A percentile compares a stretch with the other conserved stretches of the same genome.
These are phyloP conservation scores for Megalopta genalis DNA, from an alignment of 1,140 invertebrate genomes.

Conservation along the genomic window DNA sequence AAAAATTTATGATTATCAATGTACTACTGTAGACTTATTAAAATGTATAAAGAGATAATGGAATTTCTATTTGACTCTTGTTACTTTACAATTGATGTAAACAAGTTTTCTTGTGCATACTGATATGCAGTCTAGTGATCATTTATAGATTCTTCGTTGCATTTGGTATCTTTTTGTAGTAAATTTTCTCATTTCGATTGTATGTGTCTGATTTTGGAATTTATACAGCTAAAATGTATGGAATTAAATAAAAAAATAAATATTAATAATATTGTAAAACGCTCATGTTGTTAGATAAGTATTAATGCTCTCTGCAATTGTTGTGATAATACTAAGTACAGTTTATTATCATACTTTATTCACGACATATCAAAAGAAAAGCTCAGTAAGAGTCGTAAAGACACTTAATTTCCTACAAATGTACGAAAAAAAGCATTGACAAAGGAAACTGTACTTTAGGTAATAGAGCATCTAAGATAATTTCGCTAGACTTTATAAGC, in stretches of 20 bases:
- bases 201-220: constrained; percentile 6
- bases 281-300: constrained; percentile 21
- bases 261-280: constrained; percentile 52
- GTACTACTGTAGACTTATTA: too few species aligned
- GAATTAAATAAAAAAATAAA: constrained; percentile 49
- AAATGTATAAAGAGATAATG: too few species aligned
- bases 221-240: constrained; percentile 5
- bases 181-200: constrained; percentile 1
- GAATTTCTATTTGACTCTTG: too few species aligned
- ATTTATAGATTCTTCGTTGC: constrained; percentile 10
- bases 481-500: constrained; percentile 49
- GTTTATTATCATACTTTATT: constrained; percentile 6
- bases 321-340: constrained; percentile 18
- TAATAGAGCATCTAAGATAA: constrained; percentile 45
- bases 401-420: constrained; percentile 29
- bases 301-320: constrained; percentile 23
- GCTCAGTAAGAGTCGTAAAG: neutral
- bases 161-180: constrained; percentile 5
- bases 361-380: constrained; percentile 1
- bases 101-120: too few species aligned
- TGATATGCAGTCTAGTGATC: too few species aligned
- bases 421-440: constrained; percentile 18
- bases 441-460: constrained; percentile 17
- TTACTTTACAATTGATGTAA: too few species aligned
- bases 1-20: too few species aligned